A percentile compares a stretch with the other conserved stretches of the same genome.
Conservation (phyloP, 2,888 invertebrate species). For the Automeris io region DNA sequence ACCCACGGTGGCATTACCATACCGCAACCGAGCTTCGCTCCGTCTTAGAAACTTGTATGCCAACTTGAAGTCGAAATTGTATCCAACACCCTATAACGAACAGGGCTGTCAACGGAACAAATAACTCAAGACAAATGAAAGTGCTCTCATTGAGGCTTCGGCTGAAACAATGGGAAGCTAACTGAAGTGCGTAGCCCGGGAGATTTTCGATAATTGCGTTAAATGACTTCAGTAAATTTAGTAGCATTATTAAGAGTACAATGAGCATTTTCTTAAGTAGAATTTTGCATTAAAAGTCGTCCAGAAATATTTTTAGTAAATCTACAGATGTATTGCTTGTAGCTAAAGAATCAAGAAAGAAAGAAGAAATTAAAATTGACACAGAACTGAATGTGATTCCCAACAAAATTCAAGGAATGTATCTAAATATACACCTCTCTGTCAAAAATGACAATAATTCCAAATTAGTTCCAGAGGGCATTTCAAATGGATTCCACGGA, state of each 20-base stretch:
- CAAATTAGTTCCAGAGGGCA: conserved; percentile 1
- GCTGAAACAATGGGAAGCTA: background rate
- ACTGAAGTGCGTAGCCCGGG: background rate
- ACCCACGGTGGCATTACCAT: conserved; percentile 83
- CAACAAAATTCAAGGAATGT: no score
- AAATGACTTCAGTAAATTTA: background rate
- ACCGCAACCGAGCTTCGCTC: conserved; percentile 85
- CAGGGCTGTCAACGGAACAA: conserved; percentile 24
- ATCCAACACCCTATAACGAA: conserved; percentile 81
- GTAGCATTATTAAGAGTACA: background rate
- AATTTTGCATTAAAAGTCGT: no score
- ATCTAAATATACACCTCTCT: background rate
- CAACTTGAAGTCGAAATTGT: conserved; percentile 89
- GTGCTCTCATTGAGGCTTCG: conserved; percentile 4
- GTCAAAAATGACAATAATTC: background rate
- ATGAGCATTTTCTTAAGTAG: no score
- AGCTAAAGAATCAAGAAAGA: no score
- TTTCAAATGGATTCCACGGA: conserved; percentile 14
- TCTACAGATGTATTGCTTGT: no score
- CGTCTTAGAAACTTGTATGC: conserved; percentile 89
- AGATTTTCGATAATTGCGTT: background rate
- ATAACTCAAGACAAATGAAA: conserved; percentile 10
- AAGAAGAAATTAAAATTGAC: no score
- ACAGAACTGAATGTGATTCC: no score
- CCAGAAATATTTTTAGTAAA: no score